phyloP scores from a whole-genome alignment of 2,888 invertebrate genomes.

The Agriopis leucophaearia region DNA sequence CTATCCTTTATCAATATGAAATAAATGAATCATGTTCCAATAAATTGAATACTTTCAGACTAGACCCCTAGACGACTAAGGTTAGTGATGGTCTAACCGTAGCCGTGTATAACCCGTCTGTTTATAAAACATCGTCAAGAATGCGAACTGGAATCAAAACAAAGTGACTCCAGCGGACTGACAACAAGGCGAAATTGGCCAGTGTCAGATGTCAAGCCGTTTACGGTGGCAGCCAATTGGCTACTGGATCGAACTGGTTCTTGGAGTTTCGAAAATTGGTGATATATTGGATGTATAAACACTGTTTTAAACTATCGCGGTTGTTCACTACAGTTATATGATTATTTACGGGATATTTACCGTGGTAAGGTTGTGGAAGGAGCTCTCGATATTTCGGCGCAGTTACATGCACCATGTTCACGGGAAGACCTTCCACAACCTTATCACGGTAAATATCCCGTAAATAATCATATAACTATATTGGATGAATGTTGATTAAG shows the following conservation, averaged over 20 bases:
- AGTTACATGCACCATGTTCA: too few species aligned
- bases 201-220: slow-evolving; percentile 70
- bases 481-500: slow-evolving; percentile 20
- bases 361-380: too few species aligned
- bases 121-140: slow-evolving; percentile 34
- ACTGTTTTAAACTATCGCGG: too few species aligned
- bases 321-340: too few species aligned
- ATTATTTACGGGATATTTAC: too few species aligned
- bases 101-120: slow-evolving; percentile 6
- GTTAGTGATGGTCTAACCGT: too few species aligned
- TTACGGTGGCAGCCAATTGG: slow-evolving; percentile 60
- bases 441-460: too few species aligned
- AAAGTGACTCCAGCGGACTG: slow-evolving; percentile 29
- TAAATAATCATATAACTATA: too few species aligned
- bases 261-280: slow-evolving; percentile 29
- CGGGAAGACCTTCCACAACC: too few species aligned
- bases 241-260: slow-evolving; percentile 59
- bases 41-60: neutral
- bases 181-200: slow-evolving; percentile 46
- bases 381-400: too few species aligned
- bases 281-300: slow-evolving; percentile 28
- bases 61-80: neutral
- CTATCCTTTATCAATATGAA: neutral
- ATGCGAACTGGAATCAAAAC: slow-evolving; percentile 38
- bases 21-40: slow-evolving; percentile 3